Base-by-base conservation (phyloP, 2,113 vertebrate genomes). In the Arvicanthis niloticus region DNA sequence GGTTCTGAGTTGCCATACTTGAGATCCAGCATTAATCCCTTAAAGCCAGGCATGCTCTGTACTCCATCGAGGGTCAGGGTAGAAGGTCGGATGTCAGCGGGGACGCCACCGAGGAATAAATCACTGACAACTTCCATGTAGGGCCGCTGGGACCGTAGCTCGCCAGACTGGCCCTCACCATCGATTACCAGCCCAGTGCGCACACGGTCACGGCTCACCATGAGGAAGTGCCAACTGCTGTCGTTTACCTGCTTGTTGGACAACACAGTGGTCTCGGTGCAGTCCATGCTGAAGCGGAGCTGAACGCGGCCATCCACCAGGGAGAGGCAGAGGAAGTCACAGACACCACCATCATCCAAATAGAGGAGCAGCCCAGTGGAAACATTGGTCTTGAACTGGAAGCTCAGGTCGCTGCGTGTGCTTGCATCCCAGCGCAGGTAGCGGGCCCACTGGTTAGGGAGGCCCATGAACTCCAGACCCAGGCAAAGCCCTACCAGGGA, bases 381-480 rank as follows among this genome's bases (percentile, higher is more conserved):
- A 51, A 99, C 97, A 0, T 99, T 99, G 76, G 99, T 99, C 98
- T 99, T 99, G 98, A 99, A 99, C 97, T 99, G 99, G 97, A 99
- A 99, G 60, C 99, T 99, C 97, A 99, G 99, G 98, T 99, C 99
- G 0, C 99, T 99, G 97, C 98, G 98, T 1, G 99, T 99, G 98
- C 99, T 99, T 95, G 99, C 99, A 72, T 99, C 99, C 99, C 99
- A 99, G 97, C 99, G 99, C 87, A 99, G 98, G 98, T 99, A 99
- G 93, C 99, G 99, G 94, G 99, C 99, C 99, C 99, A 99, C 98
- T 99, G 99, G 96, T 99, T 99, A 78, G 99, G 98, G 34, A 99
- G 98, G 86, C 99, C 99, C 96, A 99, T 99, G 97, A 99, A 99
- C 98, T 99, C 99, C 51, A 99, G 98, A 94, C 99, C 99, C 95